Conservation (phyloP, 1,140 invertebrate genomes). For the Pararge aegeria region DNA sequence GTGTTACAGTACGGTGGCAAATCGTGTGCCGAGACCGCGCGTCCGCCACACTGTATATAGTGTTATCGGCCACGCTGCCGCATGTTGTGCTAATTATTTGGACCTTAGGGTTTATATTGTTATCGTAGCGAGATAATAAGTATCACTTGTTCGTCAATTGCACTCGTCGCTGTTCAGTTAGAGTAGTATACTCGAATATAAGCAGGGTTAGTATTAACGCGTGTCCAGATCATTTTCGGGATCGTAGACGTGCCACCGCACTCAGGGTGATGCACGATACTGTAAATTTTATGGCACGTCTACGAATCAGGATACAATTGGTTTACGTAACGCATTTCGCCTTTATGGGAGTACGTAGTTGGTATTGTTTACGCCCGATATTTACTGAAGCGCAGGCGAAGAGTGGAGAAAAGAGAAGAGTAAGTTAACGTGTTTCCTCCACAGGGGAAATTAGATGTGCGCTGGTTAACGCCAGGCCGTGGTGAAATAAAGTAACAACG, state of each 20-base stretch:
- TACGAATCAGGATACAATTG: neutral
- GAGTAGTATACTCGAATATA: conserved; percentile 59
- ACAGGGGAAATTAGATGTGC: no score
- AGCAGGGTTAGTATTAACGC: conserved; percentile 23
- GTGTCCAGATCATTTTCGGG: conserved; percentile 3
- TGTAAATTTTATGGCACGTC: neutral
- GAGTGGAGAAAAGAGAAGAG: no score
- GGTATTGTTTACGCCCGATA: no score
- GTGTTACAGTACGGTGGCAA: no score
- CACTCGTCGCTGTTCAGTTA: conserved; percentile 71
- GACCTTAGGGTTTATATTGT: conserved; percentile 66
- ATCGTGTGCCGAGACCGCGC: neutral
- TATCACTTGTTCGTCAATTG: conserved; percentile 78
- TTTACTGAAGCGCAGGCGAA: no score
- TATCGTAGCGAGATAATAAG: conserved; percentile 71
- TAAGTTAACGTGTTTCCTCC: no score
- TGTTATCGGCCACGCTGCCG: conserved; percentile 55
- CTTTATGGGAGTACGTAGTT: neutral
- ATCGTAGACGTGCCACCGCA: neutral
- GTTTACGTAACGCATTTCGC: conserved; percentile 8
- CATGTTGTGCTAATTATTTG: conserved; percentile 51
- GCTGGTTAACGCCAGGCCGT: no score
- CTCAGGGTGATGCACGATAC: neutral
- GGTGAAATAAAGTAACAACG: no score
- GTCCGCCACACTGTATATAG: conserved; percentile 37